Percentiles rank a stretch among this genome's conserved stretches.
Conservation (phyloP, 1,140 invertebrate genomes). For the Drosophila bifasciata region DNA sequence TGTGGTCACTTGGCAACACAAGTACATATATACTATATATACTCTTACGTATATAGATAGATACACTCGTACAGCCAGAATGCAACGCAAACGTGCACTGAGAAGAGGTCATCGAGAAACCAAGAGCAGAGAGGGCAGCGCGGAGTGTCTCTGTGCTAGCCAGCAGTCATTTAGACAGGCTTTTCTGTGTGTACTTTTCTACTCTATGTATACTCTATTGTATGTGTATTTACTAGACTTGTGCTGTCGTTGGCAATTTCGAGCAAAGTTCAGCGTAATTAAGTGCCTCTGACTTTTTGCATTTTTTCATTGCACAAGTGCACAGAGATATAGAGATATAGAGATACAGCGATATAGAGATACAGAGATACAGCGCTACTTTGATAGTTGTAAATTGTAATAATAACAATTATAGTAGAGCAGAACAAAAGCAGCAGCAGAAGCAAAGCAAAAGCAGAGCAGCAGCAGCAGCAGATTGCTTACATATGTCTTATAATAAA, state of each 20-base stretch:
- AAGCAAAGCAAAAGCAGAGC: too few relatives aligned
- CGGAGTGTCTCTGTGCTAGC: constrained; percentile 17
- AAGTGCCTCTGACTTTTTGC: constrained; percentile 63
- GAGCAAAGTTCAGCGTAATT: constrained; percentile 77
- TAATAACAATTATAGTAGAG: constrained; percentile 49
- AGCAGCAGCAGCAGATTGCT: constrained; percentile 15
- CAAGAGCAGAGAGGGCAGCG: constrained; percentile 30
- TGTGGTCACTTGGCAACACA: too few relatives aligned
- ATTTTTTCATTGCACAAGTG: constrained; percentile 58
- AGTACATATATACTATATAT: background rate
- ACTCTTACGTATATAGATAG: background rate
- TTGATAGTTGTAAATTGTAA: constrained; percentile 24
- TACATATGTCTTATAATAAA: constrained; percentile 50
- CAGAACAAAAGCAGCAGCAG: too few relatives aligned
- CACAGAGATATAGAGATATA: constrained; percentile 4
- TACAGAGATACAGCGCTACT: constrained; percentile 10
- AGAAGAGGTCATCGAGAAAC: constrained; percentile 63
- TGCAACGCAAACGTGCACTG: constrained; percentile 29
- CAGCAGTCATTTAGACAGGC: constrained; percentile 12
- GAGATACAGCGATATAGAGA: background rate
- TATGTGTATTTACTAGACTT: constrained; percentile 10
- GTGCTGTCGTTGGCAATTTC: constrained; percentile 41
- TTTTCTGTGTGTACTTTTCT: constrained; percentile 1
- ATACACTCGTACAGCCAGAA: constrained; percentile 1
- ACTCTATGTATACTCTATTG: background rate